These are phyloP conservation scores for Novumbra hubbsi DNA, from an alignment of 2,797 vertebrate species.

Conservation along the genomic window DNA sequence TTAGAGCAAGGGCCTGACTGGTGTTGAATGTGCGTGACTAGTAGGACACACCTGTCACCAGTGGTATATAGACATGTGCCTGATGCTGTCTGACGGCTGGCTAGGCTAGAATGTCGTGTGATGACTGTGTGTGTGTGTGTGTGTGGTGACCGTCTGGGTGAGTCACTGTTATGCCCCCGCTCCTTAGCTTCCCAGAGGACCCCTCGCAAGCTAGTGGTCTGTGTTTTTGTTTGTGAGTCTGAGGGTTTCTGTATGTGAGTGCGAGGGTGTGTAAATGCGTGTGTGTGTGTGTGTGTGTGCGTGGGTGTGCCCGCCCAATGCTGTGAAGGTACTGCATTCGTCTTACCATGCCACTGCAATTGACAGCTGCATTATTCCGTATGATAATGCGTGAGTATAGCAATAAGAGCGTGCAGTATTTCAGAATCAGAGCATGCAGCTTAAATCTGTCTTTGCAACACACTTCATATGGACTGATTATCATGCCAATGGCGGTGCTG, in stretches of 20 bases:
- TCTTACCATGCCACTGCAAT: slow-evolving; percentile 17
- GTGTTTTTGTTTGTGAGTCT: slow-evolving; percentile 37
- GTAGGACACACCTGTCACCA: slow-evolving; percentile 75
- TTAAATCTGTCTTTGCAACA: slow-evolving; percentile 14
- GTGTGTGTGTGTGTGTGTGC: too few relatives aligned
- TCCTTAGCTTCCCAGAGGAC: slow-evolving; percentile 65
- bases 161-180: slow-evolving; percentile 69
- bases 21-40: slow-evolving; percentile 63
- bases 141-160: slow-evolving; percentile 62
- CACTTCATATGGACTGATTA: slow-evolving; percentile 36
- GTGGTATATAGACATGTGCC: slow-evolving; percentile 52
- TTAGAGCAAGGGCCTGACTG: slow-evolving; percentile 36
- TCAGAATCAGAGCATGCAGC: slow-evolving; percentile 8
- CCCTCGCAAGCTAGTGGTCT: slow-evolving; percentile 67
- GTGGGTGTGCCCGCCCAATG: not conserved
- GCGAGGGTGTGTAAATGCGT: slow-evolving; percentile 41
- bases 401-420: not conserved
- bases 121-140: slow-evolving; percentile 2
- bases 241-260: slow-evolving; percentile 22
- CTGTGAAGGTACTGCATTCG: not conserved
- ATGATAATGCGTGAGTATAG: not conserved
- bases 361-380: slow-evolving; percentile 24
- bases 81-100: slow-evolving; percentile 70
- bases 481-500: slow-evolving; percentile 38
- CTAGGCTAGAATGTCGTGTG: slow-evolving; percentile 23